Evolutionary conservation across 2,888 invertebrate species (phyloP).

Genomic region (Laothoe populi): DNA sequence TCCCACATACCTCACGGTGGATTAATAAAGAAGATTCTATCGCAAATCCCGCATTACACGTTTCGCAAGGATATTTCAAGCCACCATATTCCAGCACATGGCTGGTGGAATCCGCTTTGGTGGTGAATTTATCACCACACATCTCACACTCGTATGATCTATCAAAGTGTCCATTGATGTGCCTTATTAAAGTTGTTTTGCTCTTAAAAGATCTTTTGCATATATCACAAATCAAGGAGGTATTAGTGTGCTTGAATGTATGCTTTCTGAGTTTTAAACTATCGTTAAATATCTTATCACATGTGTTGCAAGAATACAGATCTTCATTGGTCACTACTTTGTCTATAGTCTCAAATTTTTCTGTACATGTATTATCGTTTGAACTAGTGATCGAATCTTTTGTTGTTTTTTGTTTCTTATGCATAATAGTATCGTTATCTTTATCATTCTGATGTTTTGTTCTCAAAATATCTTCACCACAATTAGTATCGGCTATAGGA

Average conservation of each 20-base stretch:
- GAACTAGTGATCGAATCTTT: too few relatives aligned
- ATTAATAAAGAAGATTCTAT: not conserved
- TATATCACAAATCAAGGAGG: constrained; percentile 45
- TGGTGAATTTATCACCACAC: not conserved
- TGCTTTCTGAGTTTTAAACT: not conserved
- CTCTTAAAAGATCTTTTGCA: constrained; percentile 35
- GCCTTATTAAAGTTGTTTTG: constrained; percentile 19
- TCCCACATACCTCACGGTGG: not conserved
- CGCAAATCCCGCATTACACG: not conserved
- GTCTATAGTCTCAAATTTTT: not conserved
- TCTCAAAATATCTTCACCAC: too few relatives aligned
- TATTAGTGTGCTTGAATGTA: constrained; percentile 35
- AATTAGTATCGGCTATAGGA: too few relatives aligned
- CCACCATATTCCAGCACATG: not conserved
- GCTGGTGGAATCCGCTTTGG: not conserved
- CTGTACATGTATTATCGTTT: too few relatives aligned
- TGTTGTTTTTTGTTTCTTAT: too few relatives aligned
- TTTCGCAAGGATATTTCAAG: constrained; percentile 2
- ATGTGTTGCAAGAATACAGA: not conserved
- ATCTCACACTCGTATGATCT: not conserved
- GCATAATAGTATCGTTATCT: too few relatives aligned
- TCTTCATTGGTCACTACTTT: not conserved
- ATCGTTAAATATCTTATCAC: not conserved
- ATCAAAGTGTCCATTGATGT: constrained; percentile 17
- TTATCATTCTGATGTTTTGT: too few relatives aligned